Conservation (phyloP, 2,113 vertebrate genomes). For the Colossoma macropomum region DNA sequence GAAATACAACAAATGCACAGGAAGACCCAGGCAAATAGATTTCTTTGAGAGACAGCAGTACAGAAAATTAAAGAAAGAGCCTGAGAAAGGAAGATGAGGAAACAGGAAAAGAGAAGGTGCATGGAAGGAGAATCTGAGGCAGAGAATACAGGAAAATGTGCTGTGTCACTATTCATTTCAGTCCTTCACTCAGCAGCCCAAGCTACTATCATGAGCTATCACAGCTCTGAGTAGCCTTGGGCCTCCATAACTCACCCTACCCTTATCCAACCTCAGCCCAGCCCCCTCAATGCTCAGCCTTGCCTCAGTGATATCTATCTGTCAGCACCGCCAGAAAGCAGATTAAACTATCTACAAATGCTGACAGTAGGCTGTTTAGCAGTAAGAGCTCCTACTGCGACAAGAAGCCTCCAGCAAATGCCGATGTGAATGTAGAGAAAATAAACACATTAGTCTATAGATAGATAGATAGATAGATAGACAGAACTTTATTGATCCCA, state of each 20-base stretch:
- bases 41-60: too few relatives aligned
- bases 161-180: background rate
- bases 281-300: background rate
- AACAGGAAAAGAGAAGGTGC: too few relatives aligned
- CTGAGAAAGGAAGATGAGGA: too few relatives aligned
- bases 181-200: background rate
- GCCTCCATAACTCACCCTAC: background rate
- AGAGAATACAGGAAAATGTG: background rate
- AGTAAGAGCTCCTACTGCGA: background rate
- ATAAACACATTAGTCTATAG: background rate
- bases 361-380: background rate
- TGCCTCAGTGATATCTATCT: background rate
- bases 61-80: too few relatives aligned
- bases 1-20: too few relatives aligned
- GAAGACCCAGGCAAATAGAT: too few relatives aligned
- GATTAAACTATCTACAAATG: too few relatives aligned
- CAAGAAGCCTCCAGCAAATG: conserved; percentile 5
- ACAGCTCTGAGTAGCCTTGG: background rate
- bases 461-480: too few relatives aligned
- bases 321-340: conserved; percentile 15
- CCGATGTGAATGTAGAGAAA: background rate
- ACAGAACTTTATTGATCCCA: background rate
- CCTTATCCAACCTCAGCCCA: background rate
- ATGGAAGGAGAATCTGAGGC: too few relatives aligned
- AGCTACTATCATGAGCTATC: background rate